Base-by-base conservation (phyloP, 2,797 vertebrate species). In the Dipus sagitta region DNA sequence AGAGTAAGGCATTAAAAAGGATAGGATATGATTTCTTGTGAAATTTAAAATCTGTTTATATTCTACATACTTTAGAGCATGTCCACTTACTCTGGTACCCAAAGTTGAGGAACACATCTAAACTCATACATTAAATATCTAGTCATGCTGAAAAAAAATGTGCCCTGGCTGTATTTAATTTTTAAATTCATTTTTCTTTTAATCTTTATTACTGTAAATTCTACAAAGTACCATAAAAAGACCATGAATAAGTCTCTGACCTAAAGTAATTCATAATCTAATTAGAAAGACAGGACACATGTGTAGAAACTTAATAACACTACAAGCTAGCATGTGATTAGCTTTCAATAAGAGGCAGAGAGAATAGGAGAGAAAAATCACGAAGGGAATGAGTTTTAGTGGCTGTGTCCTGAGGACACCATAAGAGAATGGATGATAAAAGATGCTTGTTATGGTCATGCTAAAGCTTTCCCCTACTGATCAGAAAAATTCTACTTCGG, bases 181-280 rank as follows among this genome's bases (percentile, higher is more conserved):
- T 92, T 91, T 88, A 71, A 10, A 71, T 91, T 52, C 54, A 82
- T 47, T 52, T 79, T 86, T 9, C 77, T 72, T 91, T 88, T 83
- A 71, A 52, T 82, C 65, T 81, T 62, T 88, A 32, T 71, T 54
- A 82, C 76, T 23, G 74, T 68, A 65, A 65, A 64, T 67, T 65
- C 65, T 79, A 79, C 34, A 88, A 78, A 72, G 32, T 52, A 60
- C 9, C 65, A 65, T 77, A 67, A 91, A 82, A 68, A 28, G 70
- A 70, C 76, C 68, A 68, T 70, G 24, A 71, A 87, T 72, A 84
- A 28, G 60, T 34, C 47, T n/a, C 23, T 60, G 42, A 23, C 32
- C 28, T 78, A 42, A 54, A 75, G 58, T 67, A 91, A 91, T 54
- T 64, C 52, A 76, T 67, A 91, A 76, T 82, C 52, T 76, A 81